phyloP scores from a whole-genome alignment of 2,113 vertebrate genomes.

The Herpailurus yagouaroundi region DNA sequence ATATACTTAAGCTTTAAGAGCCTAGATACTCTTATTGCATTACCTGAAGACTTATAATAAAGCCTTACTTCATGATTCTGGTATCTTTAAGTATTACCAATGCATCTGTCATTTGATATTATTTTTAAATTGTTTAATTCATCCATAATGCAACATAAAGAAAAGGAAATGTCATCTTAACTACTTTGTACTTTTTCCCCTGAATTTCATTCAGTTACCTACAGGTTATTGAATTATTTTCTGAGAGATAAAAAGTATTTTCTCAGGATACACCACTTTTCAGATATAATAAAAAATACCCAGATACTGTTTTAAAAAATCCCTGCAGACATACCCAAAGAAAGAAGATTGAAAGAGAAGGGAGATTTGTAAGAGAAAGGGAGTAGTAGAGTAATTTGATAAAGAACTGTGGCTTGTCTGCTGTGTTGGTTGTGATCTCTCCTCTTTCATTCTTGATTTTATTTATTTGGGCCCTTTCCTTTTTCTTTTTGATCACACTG shows the following conservation, averaged over 20 bases:
- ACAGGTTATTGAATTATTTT: constrained; percentile 5
- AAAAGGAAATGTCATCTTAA: background rate
- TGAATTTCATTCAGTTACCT: background rate
- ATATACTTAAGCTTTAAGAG: background rate
- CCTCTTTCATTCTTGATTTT: no score
- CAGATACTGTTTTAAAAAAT: background rate
- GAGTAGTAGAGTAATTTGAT: background rate
- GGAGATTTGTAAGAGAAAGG: background rate
- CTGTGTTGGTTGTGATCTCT: no score
- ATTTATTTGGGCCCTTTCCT: no score
- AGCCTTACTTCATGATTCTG: background rate
- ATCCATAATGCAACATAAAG: background rate
- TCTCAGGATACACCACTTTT: background rate
- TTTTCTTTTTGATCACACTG: no score
- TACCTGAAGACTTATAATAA: background rate
- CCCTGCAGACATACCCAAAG: background rate
- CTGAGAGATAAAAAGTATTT: background rate
- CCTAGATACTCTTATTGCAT: background rate
- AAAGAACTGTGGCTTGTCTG: background rate
- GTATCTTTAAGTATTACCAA: constrained; percentile 9
- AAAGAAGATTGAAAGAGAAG: background rate
- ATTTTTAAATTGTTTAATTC: background rate
- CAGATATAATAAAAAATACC: background rate
- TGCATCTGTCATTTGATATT: background rate
- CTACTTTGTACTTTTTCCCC: background rate